Evolutionary conservation across 2,113 vertebrate species (phyloP).

Genomic region (Megaleporinus macrocephalus): DNA sequence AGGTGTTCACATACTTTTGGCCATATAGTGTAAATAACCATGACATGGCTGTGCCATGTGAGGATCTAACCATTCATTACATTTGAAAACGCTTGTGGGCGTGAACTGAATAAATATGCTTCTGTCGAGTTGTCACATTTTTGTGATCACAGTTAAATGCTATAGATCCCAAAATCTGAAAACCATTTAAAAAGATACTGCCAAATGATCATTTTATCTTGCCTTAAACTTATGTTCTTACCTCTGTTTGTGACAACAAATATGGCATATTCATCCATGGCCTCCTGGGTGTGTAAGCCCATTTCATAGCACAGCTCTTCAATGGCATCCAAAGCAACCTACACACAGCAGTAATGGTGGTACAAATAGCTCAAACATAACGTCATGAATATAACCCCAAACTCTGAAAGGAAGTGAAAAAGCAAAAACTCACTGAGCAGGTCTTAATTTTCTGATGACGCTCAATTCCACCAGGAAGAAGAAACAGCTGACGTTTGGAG

Average conservation of each 20-base stretch:
- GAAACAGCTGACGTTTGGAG: slow-evolving; percentile 94
- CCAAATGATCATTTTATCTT: too few species aligned
- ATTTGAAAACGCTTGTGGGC: too few species aligned
- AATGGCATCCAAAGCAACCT: slow-evolving; percentile 91
- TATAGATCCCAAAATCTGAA: too few species aligned
- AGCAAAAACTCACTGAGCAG: slow-evolving; percentile 83
- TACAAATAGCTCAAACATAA: not conserved
- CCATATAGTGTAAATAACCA: too few species aligned
- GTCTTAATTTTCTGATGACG: slow-evolving; percentile 96
- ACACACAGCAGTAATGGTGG: slow-evolving; percentile 13
- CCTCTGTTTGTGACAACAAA: slow-evolving; percentile 90
- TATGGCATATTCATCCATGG: slow-evolving; percentile 89
- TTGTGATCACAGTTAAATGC: too few species aligned
- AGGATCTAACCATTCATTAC: too few species aligned
- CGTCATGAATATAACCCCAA: not conserved
- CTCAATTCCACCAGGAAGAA: slow-evolving; percentile 92
- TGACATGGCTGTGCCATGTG: too few species aligned
- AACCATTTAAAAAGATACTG: too few species aligned
- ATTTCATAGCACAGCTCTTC: slow-evolving; percentile 94
- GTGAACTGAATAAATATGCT: too few species aligned
- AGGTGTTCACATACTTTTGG: too few species aligned
- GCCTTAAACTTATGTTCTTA: slow-evolving; percentile 69
- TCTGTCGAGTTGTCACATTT: too few species aligned
- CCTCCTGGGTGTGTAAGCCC: slow-evolving; percentile 85
- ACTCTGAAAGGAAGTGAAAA: not conserved